These are phyloP conservation scores for Prunella himalayana DNA, from an alignment of 2,113 vertebrate genomes.

Conservation along the genomic window DNA sequence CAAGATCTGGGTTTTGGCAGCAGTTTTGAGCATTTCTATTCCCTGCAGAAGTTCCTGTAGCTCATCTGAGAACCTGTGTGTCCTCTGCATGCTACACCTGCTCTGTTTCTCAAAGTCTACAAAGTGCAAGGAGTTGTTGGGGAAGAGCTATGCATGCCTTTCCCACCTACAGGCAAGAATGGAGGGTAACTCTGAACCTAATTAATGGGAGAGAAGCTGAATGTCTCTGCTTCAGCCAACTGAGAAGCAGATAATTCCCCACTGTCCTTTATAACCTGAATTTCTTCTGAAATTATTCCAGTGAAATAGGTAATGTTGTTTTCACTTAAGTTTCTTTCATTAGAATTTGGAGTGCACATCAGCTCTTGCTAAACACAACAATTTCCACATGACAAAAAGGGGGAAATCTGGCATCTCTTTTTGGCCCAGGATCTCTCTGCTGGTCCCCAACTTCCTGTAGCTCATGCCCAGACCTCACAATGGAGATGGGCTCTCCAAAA, in stretches of 20 bases:
- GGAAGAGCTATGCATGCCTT: background rate
- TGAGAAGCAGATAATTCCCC: background rate
- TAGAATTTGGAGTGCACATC: background rate
- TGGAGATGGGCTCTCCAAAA: background rate
- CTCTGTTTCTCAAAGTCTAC: background rate
- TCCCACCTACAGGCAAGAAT: background rate
- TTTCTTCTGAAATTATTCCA: background rate
- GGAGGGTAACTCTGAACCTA: rapidly evolving
- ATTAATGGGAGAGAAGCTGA: background rate
- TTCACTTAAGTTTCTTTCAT: background rate
- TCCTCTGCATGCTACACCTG: background rate
- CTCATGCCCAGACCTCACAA: background rate
- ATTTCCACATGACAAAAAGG: background rate
- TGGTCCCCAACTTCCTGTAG: rapidly evolving
- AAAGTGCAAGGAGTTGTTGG: background rate
- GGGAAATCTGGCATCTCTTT: background rate
- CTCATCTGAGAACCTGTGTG: background rate
- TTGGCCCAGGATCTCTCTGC: background rate
- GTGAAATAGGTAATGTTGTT: background rate
- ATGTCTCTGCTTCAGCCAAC: background rate
- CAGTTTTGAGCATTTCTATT: rapidly evolving
- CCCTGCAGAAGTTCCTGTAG: background rate
- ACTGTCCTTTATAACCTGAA: background rate
- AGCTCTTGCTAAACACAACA: background rate
- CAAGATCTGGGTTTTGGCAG: background rate